Evolutionary conservation across 1,140 invertebrate genomes (phyloP), one percentile per base, ranked within the genome.

Genomic region (Drosophila teissieri): DNA sequence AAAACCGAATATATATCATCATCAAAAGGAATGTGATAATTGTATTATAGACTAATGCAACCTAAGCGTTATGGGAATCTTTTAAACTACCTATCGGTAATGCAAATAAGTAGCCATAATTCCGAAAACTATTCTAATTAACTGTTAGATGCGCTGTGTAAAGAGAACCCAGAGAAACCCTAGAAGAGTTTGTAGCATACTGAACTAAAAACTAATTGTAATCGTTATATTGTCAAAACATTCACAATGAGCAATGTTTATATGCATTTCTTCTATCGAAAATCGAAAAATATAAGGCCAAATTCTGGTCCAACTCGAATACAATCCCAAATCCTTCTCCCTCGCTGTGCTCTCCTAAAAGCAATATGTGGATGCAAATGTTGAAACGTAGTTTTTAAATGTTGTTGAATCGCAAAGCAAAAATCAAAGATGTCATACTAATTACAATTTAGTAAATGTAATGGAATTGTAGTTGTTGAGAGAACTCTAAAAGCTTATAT

Each of bases 1-100:
- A 85, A 73, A 79, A 80, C 72, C 55, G 81, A 76, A 73, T 79
- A 80, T 88, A 88, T 88, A 88, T 88, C 83, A 88, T 88, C 84
- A 89, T 89, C 84, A 89, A 89, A 88, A 84, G 73, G 84, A 90
- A 90, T 89, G 84, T 89, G 84, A 89, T 89, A 89, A 80, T 80
- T 84, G 80, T 89, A 89, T 89, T 78, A 90, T 89, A 89, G 78
- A 80, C 54, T 89, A 80, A 84, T 83, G 77, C 84, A 88, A 89
- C 73, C 70, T 89, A 89, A 84, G 61, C 68, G 68, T 80, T 80
- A 83, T 46, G 46, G 24, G 42, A 63, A 64, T 62, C 58, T 84
- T 80, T 83, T 84, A 73, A 78, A 65, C 31, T 52, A 68, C 24
- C 49, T 40, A 31, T 34, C 37, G 58, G 49, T 62, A 36, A 63